Evolutionary conservation across 2,888 invertebrate genomes (phyloP), one percentile per base, ranked within the genome.

Genomic region (Ormyrus pomaceus): DNA sequence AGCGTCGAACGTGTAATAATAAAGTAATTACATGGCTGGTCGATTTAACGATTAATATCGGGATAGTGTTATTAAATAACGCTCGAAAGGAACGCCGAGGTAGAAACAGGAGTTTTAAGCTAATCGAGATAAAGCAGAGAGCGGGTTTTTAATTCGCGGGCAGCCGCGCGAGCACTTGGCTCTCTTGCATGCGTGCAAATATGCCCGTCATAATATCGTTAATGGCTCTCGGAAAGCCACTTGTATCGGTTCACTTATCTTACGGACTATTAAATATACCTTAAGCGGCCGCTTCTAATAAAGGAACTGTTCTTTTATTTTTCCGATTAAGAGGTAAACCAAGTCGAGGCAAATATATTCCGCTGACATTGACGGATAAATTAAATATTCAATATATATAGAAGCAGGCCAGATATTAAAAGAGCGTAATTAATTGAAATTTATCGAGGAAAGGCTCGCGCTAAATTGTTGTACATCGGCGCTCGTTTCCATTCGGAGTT

Each of bases 211-310:
- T 48, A 66, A 62, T 48, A 58, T 76, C 65, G 58, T 74, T 66
- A 61, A 66, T 71, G 76, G 61, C 71, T 71, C 75, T 65, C 11
- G 13, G 66, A 66, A 71, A 64, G n/a, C 55, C 76, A 68, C 74
- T 75, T 70, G 70, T 56, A 65, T 58, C 34, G 64, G 10, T 75
- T 59, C 74, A 65, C 64, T 74, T 66, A 64, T 70, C 70, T 65
- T 48, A 58, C 51, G 19, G 2, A 13, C 70, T 59, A 46, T 74
- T 65, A 75, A 58, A 65, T 62, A 46, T 56, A 75, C 74, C 65
- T 69, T 45, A 5, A 11, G 10, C n/a, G 5, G 34, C 9, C 10
- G 9, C 53, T 62, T 51, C 45, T 45, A 72, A 53, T 62, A 61
- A 72, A 45, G n/a, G 48, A 3, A 68, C 7, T 7, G 19, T 64